Evolutionary conservation across 37 sponge, comb jelly and placozoan genomes (phyloP), one percentile per base, ranked within the genome.

Genomic region (Mnemiopsis leidyi): DNA sequence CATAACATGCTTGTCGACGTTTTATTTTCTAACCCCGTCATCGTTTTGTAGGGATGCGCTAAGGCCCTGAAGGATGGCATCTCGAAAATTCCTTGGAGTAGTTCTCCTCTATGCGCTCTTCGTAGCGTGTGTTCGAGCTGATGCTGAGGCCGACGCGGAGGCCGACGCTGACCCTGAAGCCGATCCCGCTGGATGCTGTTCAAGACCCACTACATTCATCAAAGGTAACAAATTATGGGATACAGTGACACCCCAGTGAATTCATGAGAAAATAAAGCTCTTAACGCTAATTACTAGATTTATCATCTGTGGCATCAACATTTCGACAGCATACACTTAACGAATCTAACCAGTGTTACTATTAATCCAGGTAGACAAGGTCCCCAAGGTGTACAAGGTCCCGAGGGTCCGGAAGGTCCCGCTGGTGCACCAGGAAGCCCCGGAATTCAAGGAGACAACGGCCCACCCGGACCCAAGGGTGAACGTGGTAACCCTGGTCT

Each of bases 371-470:
- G 82, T 36, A 32, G 82, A 79, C 61, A 85, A 33, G 90, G 90
- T 40, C 90, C 32, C 24, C 90, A 13, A 3, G 90, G 90, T 24
- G 25, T 39, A 16, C 32, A 85, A 26, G 90, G 90, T 29, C 90
- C 32, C 3, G 30, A 85, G 24, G 90, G 90, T 2, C 36, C 32
- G 2, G 16, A 85, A 85, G 90, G 90, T 1, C 90, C 35, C 18
- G 38, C 79, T 77, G 79, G 79, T 32, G 18, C 36, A 31, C 34
- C 34, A 28, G 61, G 61, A 48, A 48, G 13, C 61, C 13, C 61
- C 13, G 95, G 95, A 92, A 37, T 30, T 24, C 83, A 48, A 20
- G 95, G 94, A 26, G 76, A 0, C 23, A 38, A 69, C 25, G 94
- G 94, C 23, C 20, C 35, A 3, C 30, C 40, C 29, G 90, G 90